phyloP scores from a whole-genome alignment of 2,797 vertebrate genomes.

The Phrynocephalus forsythii region DNA sequence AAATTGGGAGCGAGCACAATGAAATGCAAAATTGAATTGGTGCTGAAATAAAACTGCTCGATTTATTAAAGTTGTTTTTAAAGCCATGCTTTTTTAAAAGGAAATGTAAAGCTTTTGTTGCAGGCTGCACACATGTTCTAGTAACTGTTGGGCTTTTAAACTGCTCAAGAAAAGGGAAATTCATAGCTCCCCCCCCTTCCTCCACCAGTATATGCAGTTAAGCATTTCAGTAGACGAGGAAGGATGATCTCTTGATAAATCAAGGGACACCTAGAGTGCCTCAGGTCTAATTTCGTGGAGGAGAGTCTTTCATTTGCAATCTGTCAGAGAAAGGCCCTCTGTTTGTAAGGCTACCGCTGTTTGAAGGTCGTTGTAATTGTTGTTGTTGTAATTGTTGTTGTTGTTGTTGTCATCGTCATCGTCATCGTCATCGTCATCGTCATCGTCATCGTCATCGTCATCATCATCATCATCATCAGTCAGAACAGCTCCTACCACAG shows the following conservation, averaged over 20 bases:
- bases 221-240: neutral
- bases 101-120: conserved; percentile 19
- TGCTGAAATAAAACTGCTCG: conserved; percentile 8
- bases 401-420: no score
- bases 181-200: no score
- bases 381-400: no score
- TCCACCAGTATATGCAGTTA: neutral
- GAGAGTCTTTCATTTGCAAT: neutral
- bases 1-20: neutral
- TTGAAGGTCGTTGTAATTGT: neutral
- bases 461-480: no score
- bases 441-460: no score
- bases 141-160: neutral
- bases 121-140: neutral
- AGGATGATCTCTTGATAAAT: neutral
- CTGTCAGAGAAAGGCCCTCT: neutral
- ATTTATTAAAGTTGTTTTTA: conserved; percentile 27
- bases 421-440: no score
- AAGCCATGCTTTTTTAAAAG: neutral
- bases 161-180: neutral
- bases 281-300: neutral
- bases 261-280: neutral
- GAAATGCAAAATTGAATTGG: neutral
- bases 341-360: neutral
- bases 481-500: no score